Percentiles rank a stretch among this genome's conserved stretches.
These are phyloP conservation scores for Tarsius wallacei DNA, from an alignment of 2,797 vertebrate genomes.

Conservation along the genomic window DNA sequence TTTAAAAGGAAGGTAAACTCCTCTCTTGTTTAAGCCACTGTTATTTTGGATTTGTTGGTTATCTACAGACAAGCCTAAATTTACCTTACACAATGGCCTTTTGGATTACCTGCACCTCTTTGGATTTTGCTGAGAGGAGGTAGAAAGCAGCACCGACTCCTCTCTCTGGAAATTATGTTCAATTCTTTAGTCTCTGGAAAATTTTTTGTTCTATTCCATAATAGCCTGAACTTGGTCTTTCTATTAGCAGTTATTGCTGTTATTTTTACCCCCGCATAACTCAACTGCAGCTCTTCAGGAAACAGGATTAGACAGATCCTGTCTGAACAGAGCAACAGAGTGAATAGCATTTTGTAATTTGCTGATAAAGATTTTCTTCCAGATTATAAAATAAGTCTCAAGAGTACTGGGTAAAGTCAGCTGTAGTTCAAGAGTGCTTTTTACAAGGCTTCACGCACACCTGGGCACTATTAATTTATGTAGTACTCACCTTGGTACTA, in stretches of 20 bases:
- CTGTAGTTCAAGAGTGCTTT: constrained; percentile 35
- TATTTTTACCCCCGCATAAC: constrained; percentile 65
- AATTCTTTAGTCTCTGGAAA: constrained; percentile 1
- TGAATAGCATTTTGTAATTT: constrained; percentile 66
- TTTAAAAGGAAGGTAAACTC: constrained; percentile 51
- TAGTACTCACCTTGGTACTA: constrained; percentile 12
- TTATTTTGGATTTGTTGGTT: constrained; percentile 47
- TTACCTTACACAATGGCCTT: neutral
- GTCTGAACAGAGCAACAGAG: constrained; percentile 42
- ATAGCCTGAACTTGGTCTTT: constrained; percentile 24
- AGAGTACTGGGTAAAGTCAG: constrained; percentile 28
- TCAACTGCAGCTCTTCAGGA: constrained; percentile 60
- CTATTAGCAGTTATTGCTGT: constrained; percentile 40
- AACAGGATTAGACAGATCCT: constrained; percentile 60
- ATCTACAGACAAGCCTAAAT: neutral
- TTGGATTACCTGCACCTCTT: neutral
- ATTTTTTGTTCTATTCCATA: constrained; percentile 23
- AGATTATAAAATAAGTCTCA: constrained; percentile 63
- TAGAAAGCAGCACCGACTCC: neutral
- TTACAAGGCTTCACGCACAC: neutral
- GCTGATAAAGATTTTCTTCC: constrained; percentile 61
- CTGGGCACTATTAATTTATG: neutral
- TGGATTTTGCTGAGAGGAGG: neutral
- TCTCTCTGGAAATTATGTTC: constrained; percentile 26
- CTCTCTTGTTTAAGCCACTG: neutral